Evolutionary conservation across 2,888 invertebrate genomes (phyloP), one percentile per base, ranked within the genome.

Genomic region (Imbricaverruca yamaguchii): DNA sequence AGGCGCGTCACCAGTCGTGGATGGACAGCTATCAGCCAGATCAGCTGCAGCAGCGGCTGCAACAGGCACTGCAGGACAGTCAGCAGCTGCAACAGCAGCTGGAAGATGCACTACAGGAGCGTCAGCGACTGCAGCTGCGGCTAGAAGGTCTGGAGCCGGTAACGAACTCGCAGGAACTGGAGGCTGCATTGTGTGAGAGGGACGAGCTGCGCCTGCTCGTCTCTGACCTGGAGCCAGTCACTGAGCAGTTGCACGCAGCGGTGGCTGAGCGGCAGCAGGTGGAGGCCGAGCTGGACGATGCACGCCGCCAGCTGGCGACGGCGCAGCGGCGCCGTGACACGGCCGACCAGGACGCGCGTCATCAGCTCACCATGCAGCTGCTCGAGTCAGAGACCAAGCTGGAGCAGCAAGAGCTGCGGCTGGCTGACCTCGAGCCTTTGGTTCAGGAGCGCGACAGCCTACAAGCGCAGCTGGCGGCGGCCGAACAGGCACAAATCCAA

Each of bases 321-420:
- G 56, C n/a, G 3, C 57, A n/a, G 15, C 56, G 13, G 25, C 13
- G 23, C 13, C 77, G 10, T 21, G 12, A n/a, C 55, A 15, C 57
- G 15, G 57, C 57, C 23, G 57, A 79, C 12, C 1, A 18, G 1
- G 23, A 57, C 79, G 57, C 25, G 6, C 13, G 15, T 0, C 79
- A 79, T 23, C 79, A 56, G 57, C 79, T 79, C 23, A 79, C 57
- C 79, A 13, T 79, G 57, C 79, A 79, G 79, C 25, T 39, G n/a
- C 79, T 79, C n/a, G 79, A 57, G 57, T n/a, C 79, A 3, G 79
- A 79, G 25, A 57, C 79, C 7, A 56, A n/a, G 13, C 15, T 57
- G 2, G 79, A 79, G 25, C 79, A 59, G 23, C 79, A 25, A 18
- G 79, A 79, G 79, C 25, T 79, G 79, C 21, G 79, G 23, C n/a